phyloP scores from a whole-genome alignment of 2,797 vertebrate genomes.

The Myioborus miniatus region DNA sequence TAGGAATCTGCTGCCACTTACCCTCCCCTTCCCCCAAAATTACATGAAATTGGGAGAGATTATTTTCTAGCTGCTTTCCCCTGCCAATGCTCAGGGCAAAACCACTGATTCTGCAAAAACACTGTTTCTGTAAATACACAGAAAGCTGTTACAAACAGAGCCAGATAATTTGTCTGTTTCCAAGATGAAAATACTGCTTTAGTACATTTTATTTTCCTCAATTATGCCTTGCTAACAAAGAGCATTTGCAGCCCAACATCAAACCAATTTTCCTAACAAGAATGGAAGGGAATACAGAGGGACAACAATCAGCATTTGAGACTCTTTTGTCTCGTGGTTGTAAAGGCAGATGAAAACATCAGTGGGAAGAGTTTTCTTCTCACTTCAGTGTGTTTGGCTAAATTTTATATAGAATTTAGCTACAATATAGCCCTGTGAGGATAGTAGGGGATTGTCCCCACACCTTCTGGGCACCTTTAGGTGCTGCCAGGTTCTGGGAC shows the following conservation, averaged over 20 bases:
- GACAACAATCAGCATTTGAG: slow-evolving; percentile 7
- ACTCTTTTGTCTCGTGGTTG: not conserved
- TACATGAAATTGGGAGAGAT: not conserved
- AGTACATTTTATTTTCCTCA: not conserved
- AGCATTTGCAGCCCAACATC: slow-evolving; percentile 4
- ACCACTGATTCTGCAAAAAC: not conserved
- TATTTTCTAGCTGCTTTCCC: not conserved
- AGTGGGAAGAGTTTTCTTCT: not conserved
- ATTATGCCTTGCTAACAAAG: slow-evolving; percentile 6
- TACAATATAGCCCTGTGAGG: not conserved
- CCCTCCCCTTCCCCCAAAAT: not conserved
- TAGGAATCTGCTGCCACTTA: not conserved
- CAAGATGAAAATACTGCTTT: not conserved
- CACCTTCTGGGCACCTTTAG: not conserved
- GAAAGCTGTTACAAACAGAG: not conserved
- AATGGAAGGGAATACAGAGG: slow-evolving; percentile 28
- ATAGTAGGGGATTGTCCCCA: not conserved
- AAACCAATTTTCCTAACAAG: slow-evolving; percentile 50
- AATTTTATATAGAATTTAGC: not conserved
- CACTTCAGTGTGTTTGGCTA: not conserved
- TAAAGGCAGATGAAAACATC: slow-evolving; percentile 20
- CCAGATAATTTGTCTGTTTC: not conserved
- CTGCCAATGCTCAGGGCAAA: not conserved
- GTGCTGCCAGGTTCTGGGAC: not conserved
- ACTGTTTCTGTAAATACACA: not conserved